Evolutionary conservation across 2,888 invertebrate genomes (phyloP), one percentile per base, ranked within the genome.

Genomic region (Orgyia antiqua): DNA sequence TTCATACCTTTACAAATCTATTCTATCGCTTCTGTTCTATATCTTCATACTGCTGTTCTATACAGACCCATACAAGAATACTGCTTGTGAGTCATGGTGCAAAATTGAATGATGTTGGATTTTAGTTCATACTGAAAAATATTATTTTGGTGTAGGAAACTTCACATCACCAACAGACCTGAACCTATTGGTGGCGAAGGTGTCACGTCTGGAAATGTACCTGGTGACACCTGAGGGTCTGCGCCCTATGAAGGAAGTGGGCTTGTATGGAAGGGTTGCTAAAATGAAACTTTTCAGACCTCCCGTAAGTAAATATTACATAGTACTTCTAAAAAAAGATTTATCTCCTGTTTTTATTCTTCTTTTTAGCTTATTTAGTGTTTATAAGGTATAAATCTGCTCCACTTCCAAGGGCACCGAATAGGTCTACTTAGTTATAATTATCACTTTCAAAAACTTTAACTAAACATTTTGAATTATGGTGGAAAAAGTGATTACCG

Each of bases 141-240:
- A 15, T 4, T 15, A 4, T 41, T 49, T 19, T 25, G 45, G 56
- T 80, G 82, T 65, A 96, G 99, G 99, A 31, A 97, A 98, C 76
- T 98, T 99, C 68, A 98, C 98, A 27, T 97, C 96, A 6, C 90
- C 94, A 1, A 93, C 93, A 51, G 98, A 99, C 78, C 84, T 99
- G 37, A 99, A 99, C 84, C 88, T 99, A 36, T 92, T 99, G 51
- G 92, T 99, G 38, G 98, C 98, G 0, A 98, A 98, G 73, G 97
- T 97, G 68, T 96, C 95, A 40, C 90, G 97, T 10, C 84, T 99
- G 42, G 98, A 99, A 82, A 95, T 99, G 68, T 97, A 97, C 84
- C 86, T 96, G 28, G 98, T 99, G 6, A 97, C 97, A 0, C 96
- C 98, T 0, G 99, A 99, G 79, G 99, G 99, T 0, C 86, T 99